Evolutionary conservation across 2,113 vertebrate species (phyloP).

Genomic region (Tinamus guttatus): DNA sequence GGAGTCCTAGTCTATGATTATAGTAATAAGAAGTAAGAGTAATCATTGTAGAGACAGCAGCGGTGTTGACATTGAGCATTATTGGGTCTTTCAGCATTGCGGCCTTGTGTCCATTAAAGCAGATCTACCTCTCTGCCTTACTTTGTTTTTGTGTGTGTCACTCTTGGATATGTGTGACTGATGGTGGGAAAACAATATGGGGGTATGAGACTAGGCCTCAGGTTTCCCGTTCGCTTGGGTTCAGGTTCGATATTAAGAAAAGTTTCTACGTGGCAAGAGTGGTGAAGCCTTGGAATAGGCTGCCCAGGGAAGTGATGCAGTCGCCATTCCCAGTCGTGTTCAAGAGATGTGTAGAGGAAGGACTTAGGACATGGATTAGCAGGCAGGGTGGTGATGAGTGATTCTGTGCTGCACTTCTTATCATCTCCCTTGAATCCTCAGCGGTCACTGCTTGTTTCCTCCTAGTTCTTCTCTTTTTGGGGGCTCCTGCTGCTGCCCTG

Average conservation of each 20-base stretch:
- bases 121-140: background rate
- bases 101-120: background rate
- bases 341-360: too few species aligned
- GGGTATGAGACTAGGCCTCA: background rate
- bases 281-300: too few species aligned
- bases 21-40: background rate
- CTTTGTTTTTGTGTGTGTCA: background rate
- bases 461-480: background rate
- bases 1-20: background rate
- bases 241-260: too few species aligned
- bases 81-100: fast-evolving
- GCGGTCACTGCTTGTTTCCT: background rate
- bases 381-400: too few species aligned
- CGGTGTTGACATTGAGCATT: background rate
- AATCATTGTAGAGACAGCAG: background rate
- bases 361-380: too few species aligned
- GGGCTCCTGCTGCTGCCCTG: background rate
- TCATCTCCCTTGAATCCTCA: background rate
- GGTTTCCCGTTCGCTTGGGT: background rate
- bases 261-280: too few species aligned
- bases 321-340: too few species aligned
- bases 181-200: background rate
- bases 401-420: background rate
- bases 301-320: too few species aligned
- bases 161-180: background rate